Evolutionary conservation across 2,797 vertebrate genomes (phyloP).

Genomic region (Hippoglossus hippoglossus): DNA sequence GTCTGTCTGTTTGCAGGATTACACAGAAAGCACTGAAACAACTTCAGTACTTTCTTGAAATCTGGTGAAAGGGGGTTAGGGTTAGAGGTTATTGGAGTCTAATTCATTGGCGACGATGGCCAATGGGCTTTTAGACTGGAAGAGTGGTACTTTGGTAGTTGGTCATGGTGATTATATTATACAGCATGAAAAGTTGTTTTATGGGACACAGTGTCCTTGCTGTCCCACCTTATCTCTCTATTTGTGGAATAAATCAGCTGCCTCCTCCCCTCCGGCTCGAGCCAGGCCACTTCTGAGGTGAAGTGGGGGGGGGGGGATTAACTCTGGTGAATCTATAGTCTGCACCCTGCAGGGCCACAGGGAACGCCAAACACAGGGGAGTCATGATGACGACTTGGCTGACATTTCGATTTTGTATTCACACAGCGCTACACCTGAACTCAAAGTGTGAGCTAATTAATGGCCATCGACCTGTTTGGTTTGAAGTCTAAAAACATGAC

Average conservation of each 20-base stretch:
- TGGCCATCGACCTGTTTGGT: constrained; percentile 43
- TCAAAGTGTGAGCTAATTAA: constrained; percentile 46
- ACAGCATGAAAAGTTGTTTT: constrained; percentile 9
- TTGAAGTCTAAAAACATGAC: constrained; percentile 29
- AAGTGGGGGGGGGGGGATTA: constrained; percentile 48
- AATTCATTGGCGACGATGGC: too few species aligned
- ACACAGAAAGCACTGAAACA: too few species aligned
- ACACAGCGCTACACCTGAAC: constrained; percentile 12
- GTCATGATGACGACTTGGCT: constrained; percentile 37
- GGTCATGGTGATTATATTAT: too few species aligned
- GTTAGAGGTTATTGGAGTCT: too few species aligned
- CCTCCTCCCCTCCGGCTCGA: not conserved
- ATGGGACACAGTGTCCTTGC: constrained; percentile 62
- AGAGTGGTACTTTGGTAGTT: too few species aligned
- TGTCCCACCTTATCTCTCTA: constrained; percentile 30
- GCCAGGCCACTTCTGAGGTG: constrained; percentile 47
- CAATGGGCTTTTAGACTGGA: too few species aligned
- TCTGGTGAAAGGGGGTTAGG: too few species aligned
- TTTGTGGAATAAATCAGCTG: constrained; percentile 58
- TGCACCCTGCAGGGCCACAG: constrained; percentile 30
- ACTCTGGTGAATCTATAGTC: constrained; percentile 49
- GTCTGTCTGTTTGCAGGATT: too few species aligned
- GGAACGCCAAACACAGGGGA: constrained; percentile 30
- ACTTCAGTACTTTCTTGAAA: too few species aligned
- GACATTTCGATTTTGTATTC: constrained; percentile 49